Conservation (phyloP, 2,797 vertebrate genomes). For the Acestrorhynchus altus region DNA sequence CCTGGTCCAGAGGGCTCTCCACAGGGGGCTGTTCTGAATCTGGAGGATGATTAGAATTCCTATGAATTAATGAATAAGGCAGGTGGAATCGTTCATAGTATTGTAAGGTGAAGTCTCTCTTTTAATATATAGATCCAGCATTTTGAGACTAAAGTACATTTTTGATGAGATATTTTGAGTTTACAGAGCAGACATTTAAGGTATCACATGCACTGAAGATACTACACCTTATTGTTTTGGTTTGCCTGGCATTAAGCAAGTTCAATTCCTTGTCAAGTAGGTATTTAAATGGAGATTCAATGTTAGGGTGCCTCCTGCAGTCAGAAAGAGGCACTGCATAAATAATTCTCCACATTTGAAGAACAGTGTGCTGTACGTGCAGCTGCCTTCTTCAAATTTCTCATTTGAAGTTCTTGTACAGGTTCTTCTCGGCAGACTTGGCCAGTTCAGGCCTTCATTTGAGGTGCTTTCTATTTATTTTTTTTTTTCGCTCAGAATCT, state of each 20-base stretch:
- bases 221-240: constrained; percentile 2
- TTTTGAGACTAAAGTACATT: not conserved
- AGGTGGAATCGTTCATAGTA: not conserved
- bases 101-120: not conserved
- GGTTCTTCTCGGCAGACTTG: not conserved
- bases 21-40: not conserved
- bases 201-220: not conserved
- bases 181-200: not conserved
- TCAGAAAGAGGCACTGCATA: constrained; percentile 21
- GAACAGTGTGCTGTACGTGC: not conserved
- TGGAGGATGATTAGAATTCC: not conserved
- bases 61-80: not conserved
- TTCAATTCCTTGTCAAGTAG: constrained; percentile 5
- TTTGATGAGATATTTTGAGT: not conserved
- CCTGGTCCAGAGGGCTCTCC: constrained; percentile 16
- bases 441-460: not conserved
- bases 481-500: not conserved
- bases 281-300: constrained; percentile 9
- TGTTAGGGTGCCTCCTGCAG: constrained; percentile 54
- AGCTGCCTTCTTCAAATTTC: not conserved
- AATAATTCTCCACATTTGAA: not conserved
- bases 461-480: not conserved
- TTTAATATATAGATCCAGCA: not conserved
- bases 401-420: not conserved
- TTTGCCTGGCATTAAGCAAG: constrained; percentile 9